Conservation (phyloP, 2,113 vertebrate genomes). For the Gnathonemus echidnorhynchus region DNA sequence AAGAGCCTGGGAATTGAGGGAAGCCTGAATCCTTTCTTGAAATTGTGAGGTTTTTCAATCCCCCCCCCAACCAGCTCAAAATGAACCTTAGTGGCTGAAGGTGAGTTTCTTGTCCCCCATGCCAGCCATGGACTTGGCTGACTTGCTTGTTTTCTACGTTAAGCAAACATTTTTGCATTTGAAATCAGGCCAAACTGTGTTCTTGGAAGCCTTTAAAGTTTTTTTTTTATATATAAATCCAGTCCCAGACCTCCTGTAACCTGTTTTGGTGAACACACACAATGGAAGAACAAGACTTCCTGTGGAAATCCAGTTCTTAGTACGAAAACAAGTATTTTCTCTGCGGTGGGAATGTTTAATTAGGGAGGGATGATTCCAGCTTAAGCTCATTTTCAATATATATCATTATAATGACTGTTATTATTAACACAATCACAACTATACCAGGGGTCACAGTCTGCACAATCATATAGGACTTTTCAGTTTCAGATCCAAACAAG, state of each 20-base stretch:
- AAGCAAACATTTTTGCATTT: conserved; percentile 24
- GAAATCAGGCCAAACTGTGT: conserved; percentile 10
- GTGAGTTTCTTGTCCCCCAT: conserved; percentile 24
- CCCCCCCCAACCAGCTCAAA: background rate
- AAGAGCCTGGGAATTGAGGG: background rate
- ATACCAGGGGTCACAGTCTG: background rate
- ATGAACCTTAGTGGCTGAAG: conserved; percentile 4
- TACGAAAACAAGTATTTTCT: conserved; percentile 12
- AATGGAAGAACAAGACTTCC: background rate
- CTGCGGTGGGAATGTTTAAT: background rate
- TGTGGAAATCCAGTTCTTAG: background rate
- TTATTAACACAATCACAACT: background rate
- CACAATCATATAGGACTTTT: background rate
- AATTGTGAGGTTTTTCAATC: background rate
- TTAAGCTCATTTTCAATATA: background rate
- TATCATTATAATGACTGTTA: background rate
- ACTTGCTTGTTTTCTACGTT: conserved; percentile 23
- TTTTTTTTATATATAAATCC: background rate
- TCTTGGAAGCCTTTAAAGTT: conserved; percentile 12
- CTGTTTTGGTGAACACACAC: conserved; percentile 12
- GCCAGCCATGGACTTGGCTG: conserved; percentile 14
- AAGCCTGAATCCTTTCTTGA: background rate
- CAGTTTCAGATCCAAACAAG: background rate
- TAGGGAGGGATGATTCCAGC: background rate
- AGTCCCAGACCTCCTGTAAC: background rate